These are phyloP conservation scores for Moxostoma hubbsi DNA, from an alignment of 2,797 vertebrate genomes.

Conservation along the genomic window DNA sequence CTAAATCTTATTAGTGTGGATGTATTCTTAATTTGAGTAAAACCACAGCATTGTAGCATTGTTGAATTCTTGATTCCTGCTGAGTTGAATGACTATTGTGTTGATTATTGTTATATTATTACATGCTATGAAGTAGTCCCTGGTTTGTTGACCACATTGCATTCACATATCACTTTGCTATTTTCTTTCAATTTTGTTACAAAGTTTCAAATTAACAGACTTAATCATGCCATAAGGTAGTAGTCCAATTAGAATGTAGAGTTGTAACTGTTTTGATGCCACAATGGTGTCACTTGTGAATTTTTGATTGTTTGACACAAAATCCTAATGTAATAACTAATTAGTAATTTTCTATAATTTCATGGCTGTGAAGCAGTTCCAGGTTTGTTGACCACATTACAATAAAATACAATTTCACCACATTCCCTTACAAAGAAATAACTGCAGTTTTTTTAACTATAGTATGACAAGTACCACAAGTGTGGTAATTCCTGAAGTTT, in stretches of 20 bases:
- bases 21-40: background rate
- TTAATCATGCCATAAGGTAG: too few species aligned
- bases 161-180: background rate
- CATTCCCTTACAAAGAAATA: background rate
- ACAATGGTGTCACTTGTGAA: background rate
- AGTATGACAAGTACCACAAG: too few species aligned
- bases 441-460: too few species aligned
- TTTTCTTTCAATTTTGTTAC: too few species aligned
- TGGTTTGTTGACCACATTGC: background rate
- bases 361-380: background rate
- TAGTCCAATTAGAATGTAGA: too few species aligned
- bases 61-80: background rate
- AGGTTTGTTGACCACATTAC: background rate
- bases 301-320: background rate
- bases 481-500: too few species aligned
- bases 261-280: too few species aligned
- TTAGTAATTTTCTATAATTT: background rate
- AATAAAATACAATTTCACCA: background rate
- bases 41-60: background rate
- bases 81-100: too few species aligned
- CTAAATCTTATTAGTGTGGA: too few species aligned
- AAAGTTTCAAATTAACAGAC: too few species aligned
- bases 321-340: background rate
- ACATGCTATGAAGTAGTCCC: too few species aligned
- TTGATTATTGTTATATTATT: too few species aligned